phyloP scores from a whole-genome alignment of 2,888 invertebrate species.

The Drosophila antonietae region DNA sequence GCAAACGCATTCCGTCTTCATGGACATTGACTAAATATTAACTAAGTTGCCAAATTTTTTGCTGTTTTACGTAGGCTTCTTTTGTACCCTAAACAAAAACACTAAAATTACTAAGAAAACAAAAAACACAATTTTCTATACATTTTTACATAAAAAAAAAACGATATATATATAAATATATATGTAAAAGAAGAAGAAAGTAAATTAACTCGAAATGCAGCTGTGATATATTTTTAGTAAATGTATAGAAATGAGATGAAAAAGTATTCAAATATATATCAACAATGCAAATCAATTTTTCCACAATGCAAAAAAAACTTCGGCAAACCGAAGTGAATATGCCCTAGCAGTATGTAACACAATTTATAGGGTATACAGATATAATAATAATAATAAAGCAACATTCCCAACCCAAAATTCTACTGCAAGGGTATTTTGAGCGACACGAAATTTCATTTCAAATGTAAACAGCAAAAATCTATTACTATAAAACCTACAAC shows the following conservation, averaged over 20 bases:
- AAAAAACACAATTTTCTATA: conserved; percentile 66
- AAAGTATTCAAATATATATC: conserved; percentile 23
- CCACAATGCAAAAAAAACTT: conserved; percentile 20
- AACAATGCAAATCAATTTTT: conserved; percentile 40
- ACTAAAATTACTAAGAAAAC: conserved; percentile 1
- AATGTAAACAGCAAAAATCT: conserved; percentile 54
- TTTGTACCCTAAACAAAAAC: conserved; percentile 31
- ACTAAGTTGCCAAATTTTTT: conserved; percentile 75
- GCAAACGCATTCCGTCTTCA: conserved; percentile 67
- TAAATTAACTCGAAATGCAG: conserved; percentile 71
- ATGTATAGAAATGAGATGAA: conserved; percentile 55
- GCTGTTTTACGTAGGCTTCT: conserved; percentile 63
- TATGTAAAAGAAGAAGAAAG: conserved; percentile 4
- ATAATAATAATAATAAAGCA: not conserved
- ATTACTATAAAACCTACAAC: conserved; percentile 38
- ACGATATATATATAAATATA: not conserved
- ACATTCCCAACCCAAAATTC: not conserved
- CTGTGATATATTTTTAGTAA: conserved; percentile 74
- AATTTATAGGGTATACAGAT: not conserved
- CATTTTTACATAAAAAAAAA: conserved; percentile 52
- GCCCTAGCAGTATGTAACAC: conserved; percentile 21
- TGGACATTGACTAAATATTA: conserved; percentile 68
- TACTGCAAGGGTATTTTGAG: conserved; percentile 21
- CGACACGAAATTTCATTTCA: conserved; percentile 39
- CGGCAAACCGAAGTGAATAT: conserved; percentile 38